Percentiles rank a stretch among this genome's conserved stretches.
Evolutionary conservation across 2,888 invertebrate species (phyloP).

Genomic region (Lasioglossum zephyrum): DNA sequence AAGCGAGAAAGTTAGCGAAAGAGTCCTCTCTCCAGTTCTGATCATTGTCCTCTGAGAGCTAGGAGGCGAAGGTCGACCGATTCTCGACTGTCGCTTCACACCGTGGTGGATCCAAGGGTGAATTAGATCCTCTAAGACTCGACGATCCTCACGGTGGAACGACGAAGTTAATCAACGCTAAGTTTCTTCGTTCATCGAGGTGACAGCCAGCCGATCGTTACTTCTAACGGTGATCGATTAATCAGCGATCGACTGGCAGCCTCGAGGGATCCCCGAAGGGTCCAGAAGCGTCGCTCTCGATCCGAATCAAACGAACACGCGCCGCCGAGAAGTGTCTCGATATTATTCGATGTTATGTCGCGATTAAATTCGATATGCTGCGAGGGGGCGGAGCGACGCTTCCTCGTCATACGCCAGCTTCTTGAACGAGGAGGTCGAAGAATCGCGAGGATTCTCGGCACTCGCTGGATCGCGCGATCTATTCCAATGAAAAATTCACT

Average conservation of each 20-base stretch:
- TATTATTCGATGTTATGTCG: neutral
- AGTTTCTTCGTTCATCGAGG: neutral
- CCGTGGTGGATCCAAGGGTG: neutral
- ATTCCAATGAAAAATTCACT: constrained; percentile 64
- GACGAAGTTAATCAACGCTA: neutral
- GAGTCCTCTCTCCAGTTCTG: neutral
- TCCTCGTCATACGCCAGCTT: neutral
- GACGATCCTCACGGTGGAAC: neutral
- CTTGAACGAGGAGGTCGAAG: neutral
- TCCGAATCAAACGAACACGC: neutral
- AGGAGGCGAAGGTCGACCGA: neutral
- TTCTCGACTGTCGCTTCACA: neutral
- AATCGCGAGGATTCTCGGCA: neutral
- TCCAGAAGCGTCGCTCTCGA: constrained; percentile 2
- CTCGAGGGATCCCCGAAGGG: neutral
- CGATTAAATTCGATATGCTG: neutral
- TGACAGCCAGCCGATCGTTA: neutral
- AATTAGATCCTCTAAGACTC: neutral
- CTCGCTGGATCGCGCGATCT: constrained; percentile 18
- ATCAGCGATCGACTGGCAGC: neutral
- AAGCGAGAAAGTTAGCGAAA: neutral
- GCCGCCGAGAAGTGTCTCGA: neutral
- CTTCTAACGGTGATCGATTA: neutral
- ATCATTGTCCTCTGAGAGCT: neutral
- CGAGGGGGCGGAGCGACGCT: neutral